Evolutionary conservation across 2,888 invertebrate genomes (phyloP), one percentile per base, ranked within the genome.

Genomic region (Zygaena filipendulae): DNA sequence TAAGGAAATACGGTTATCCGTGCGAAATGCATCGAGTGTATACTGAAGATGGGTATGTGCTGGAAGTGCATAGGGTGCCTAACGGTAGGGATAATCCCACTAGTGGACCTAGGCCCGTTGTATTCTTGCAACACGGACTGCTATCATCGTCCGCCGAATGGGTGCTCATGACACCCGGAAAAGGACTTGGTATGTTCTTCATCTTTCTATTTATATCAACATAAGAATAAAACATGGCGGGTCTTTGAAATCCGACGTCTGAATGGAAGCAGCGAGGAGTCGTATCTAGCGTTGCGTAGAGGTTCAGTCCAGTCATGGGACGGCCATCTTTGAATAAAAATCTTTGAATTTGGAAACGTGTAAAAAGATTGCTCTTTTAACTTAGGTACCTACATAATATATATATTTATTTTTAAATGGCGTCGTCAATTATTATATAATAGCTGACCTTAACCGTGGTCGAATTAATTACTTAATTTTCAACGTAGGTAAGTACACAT

Each of bases 91-190:
- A 42, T 13, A 56, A 45, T 8, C 34, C 37, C 3, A 36, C 45
- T 1, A 32, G 34, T 2, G 48, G 44, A 1, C 45, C 52, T 1
- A 52, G 52, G 22, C 67, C 69, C 0, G 90, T 83, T 7, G 86
- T 87, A 29, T 83, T 91, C 42, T 61, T 94, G 13, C 91, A 92
- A 52, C 94, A 94, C 55, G 96, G 95, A 0, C 70, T 96, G 2
- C 59, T 92, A 2, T 85, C 87, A 1, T 87, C 89, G 13, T 90
- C 92, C 1, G 85, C 88, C 0, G 88, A 90, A 60, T 95, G 90
- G 89, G 82, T 94, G 4, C 70, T 89, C 3, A 84, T 87, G 59
- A 85, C 84, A 19, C 87, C 83, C 8, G 81, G 83, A 29, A 85
- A 86, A 52, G 87, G 82, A 52, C 63, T 67, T 19, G 77, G 79